Conservation (phyloP, 2,888 invertebrate species). For the Scaptomyza cyrtandrae region DNA sequence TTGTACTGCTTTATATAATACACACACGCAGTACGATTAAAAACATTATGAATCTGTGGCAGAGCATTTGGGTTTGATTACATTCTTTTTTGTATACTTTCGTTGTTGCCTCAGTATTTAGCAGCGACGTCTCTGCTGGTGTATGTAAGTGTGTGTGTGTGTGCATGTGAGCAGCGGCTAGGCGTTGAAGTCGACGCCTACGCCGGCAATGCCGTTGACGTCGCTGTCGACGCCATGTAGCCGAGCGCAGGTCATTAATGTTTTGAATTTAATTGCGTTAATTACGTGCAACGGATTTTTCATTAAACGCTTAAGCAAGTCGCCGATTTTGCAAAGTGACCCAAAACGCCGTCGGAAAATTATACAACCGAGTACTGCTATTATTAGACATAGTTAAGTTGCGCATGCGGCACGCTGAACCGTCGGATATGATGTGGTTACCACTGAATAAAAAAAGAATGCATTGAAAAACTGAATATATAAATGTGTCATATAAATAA, state of each 20-base stretch:
- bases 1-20: too few relatives aligned
- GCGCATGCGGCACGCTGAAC: conserved; percentile 28
- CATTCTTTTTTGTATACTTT: conserved; percentile 18
- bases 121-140: conserved; percentile 22
- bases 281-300: conserved; percentile 83
- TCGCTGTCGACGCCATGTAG: conserved; percentile 51
- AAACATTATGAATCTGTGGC: too few relatives aligned
- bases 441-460: too few relatives aligned
- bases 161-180: conserved; percentile 9
- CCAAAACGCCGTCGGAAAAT: conserved; percentile 46
- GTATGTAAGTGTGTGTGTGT: conserved; percentile 1
- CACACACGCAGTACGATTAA: too few relatives aligned
- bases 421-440: not conserved
- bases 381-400: not conserved
- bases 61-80: too few relatives aligned
- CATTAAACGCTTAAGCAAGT: conserved; percentile 58
- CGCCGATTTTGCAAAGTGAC: conserved; percentile 26
- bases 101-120: conserved; percentile 7
- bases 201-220: conserved; percentile 42
- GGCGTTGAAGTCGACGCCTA: conserved; percentile 37
- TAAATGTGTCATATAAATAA: conserved; percentile 68
- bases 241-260: conserved; percentile 82
- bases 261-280: conserved; percentile 84
- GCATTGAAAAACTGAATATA: conserved; percentile 38
- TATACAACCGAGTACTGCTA: conserved; percentile 7